These are phyloP conservation scores for Sebastes hubbsi DNA, from an alignment of 2,797 vertebrate species.

Conservation along the genomic window DNA sequence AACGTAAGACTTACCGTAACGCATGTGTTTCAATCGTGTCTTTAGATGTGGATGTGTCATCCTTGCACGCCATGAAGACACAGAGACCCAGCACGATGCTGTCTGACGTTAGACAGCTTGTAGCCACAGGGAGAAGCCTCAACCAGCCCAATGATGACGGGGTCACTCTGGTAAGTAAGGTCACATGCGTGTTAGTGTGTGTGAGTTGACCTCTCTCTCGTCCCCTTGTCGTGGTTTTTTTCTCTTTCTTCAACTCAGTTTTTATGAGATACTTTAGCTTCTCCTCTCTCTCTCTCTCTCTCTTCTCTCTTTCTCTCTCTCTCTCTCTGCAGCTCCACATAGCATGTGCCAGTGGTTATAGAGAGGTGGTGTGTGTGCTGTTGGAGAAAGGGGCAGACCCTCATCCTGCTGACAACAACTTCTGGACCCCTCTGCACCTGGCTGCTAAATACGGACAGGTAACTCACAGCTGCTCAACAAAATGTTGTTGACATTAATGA, in stretches of 20 bases:
- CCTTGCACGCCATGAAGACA: conserved; percentile 86
- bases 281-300: no score
- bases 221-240: neutral
- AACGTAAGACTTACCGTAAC: neutral
- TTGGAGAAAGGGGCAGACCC: conserved; percentile 87
- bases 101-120: conserved; percentile 88
- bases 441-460: conserved; percentile 97
- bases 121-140: conserved; percentile 83
- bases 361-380: conserved; percentile 87
- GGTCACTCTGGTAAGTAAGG: conserved; percentile 88
- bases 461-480: conserved; percentile 33
- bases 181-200: neutral
- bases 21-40: neutral
- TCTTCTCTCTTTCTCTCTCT: neutral
- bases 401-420: conserved; percentile 83
- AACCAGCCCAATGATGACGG: conserved; percentile 90
- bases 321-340: conserved; percentile 88
- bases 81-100: conserved; percentile 90
- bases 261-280: neutral
- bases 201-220: neutral
- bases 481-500: conserved; percentile 3
- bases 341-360: conserved; percentile 91
- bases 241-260: neutral
- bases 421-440: conserved; percentile 94
- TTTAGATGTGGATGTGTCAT: conserved; percentile 88